Evolutionary conservation across 2,888 invertebrate species (phyloP).

Genomic region (Drosophila quasianomalipes): DNA sequence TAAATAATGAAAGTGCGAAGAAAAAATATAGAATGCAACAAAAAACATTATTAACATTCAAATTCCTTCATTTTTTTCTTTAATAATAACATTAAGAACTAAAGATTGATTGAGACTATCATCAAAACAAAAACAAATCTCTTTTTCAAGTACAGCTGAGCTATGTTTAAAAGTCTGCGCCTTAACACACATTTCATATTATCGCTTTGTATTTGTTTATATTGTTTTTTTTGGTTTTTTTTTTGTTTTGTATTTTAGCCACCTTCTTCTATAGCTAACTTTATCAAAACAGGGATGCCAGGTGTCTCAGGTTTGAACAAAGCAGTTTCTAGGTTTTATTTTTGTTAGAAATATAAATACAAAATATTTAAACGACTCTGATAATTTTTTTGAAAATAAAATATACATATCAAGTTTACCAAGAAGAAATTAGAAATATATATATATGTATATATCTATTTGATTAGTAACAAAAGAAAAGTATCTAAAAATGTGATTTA

Average conservation of each 20-base stretch:
- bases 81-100: not conserved
- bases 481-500: conserved; percentile 5
- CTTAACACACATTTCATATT: not conserved
- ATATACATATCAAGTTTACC: not conserved
- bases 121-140: not conserved
- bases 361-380: not conserved
- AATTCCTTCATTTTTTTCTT: not conserved
- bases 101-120: not conserved
- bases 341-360: not conserved
- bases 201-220: not conserved
- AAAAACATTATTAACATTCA: not conserved
- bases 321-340: not conserved
- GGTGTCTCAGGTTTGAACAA: not conserved
- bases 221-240: not conserved
- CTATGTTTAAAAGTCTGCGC: not conserved
- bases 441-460: not conserved
- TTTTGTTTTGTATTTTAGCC: not conserved
- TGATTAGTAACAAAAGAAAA: not conserved
- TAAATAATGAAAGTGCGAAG: not conserved
- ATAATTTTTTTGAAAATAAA: too few species aligned
- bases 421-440: not conserved
- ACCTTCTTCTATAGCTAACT: not conserved
- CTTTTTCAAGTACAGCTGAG: not conserved
- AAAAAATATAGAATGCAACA: not conserved
- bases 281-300: not conserved